phyloP scores from a whole-genome alignment of 2,797 vertebrate species.

The Lepus oiostolus region DNA sequence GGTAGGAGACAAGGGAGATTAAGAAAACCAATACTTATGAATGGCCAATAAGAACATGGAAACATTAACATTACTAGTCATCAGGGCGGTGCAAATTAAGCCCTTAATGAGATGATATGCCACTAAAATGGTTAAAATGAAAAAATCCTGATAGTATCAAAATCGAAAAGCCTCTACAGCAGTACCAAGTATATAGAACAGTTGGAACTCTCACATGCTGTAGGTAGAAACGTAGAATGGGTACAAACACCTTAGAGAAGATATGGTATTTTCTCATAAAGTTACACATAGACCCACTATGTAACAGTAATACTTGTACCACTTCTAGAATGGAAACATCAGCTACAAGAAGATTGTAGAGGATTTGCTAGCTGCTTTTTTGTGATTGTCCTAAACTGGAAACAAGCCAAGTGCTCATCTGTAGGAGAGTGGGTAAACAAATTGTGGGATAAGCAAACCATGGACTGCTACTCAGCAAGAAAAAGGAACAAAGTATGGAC shows the following conservation, averaged over 20 bases:
- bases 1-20: not conserved
- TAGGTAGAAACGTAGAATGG: not conserved
- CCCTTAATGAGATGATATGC: not conserved
- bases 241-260: not conserved
- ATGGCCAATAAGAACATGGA: not conserved
- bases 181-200: not conserved
- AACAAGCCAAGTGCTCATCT: not conserved
- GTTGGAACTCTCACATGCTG: not conserved
- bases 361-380: conserved; percentile 42
- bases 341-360: not conserved
- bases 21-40: conserved; percentile 3
- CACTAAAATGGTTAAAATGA: conserved; percentile 37
- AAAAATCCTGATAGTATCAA: not conserved
- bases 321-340: conserved; percentile 28
- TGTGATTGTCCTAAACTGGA: not conserved
- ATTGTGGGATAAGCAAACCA: not conserved
- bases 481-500: conserved; percentile 14
- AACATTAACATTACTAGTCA: not conserved
- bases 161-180: not conserved
- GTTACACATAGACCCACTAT: conserved; percentile 19
- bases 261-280: conserved; percentile 17
- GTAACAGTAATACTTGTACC: not conserved
- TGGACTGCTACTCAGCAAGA: not conserved
- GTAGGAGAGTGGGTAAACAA: not conserved
- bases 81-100: conserved; percentile 53